These are phyloP conservation scores for Dynastes hyllus DNA, from an alignment of 2,888 invertebrate species.

Conservation along the genomic window DNA sequence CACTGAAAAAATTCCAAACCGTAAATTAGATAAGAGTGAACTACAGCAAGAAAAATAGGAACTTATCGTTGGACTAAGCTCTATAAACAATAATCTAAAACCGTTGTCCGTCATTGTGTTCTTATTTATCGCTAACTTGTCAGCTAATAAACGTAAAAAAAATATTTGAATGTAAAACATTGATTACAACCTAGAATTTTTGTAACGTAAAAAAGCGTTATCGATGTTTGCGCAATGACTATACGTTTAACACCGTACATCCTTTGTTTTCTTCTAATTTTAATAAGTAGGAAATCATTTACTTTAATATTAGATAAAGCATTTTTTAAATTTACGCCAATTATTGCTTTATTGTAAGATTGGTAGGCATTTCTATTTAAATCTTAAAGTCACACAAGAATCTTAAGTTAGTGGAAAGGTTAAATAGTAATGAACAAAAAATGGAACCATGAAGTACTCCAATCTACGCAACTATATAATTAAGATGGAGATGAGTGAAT, in stretches of 20 bases:
- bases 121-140: not conserved
- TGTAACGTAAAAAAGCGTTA: not conserved
- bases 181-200: not conserved
- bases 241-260: not conserved
- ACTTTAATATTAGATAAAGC: too few species aligned
- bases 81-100: not conserved
- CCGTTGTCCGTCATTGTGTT: not conserved
- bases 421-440: too few species aligned
- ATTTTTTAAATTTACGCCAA: too few species aligned
- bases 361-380: too few species aligned
- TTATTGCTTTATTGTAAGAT: too few species aligned
- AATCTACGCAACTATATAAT: too few species aligned
- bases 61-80: not conserved
- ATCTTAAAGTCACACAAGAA: too few species aligned
- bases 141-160: not conserved
- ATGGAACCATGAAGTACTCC: too few species aligned
- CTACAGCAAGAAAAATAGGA: not conserved
- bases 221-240: not conserved
- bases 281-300: too few species aligned
- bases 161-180: slow-evolving; percentile 2
- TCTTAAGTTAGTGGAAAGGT: too few species aligned
- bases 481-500: too few species aligned
- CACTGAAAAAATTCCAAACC: not conserved
- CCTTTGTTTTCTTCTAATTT: too few species aligned
- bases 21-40: not conserved